phyloP scores from a whole-genome alignment of 2,113 vertebrate species.

The Syrrhaptes paradoxus region DNA sequence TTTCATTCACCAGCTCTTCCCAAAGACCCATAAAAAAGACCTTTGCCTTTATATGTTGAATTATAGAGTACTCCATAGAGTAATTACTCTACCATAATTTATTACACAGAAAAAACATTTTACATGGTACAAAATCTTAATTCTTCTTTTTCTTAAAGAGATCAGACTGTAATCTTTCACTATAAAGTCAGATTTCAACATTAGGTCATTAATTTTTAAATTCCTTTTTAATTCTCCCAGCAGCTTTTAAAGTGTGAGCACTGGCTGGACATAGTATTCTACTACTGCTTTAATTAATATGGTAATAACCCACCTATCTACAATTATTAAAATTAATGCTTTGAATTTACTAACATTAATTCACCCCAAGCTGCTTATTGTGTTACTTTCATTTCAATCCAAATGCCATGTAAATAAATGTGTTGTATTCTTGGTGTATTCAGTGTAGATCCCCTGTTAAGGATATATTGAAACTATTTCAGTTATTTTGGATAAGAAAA shows the following conservation, averaged over 20 bases:
- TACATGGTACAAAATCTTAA: background rate
- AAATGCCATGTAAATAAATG: background rate
- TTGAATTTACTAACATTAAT: background rate
- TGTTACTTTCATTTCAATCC: background rate
- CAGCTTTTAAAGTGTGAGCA: background rate
- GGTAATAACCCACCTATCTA: background rate
- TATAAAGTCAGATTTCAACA: background rate
- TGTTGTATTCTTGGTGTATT: background rate
- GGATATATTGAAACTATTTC: background rate
- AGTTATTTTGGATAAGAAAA: slow-evolving; percentile 35
- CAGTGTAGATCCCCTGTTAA: background rate
- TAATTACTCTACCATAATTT: background rate
- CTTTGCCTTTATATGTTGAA: background rate
- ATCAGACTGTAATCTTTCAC: background rate
- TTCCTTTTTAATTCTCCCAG: background rate
- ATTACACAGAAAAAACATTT: background rate
- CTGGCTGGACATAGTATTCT: background rate
- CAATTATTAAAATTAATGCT: background rate
- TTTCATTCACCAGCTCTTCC: background rate
- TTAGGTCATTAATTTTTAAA: background rate
- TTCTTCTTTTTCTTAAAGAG: background rate
- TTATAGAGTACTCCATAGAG: background rate
- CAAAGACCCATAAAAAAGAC: background rate
- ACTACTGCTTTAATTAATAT: background rate
- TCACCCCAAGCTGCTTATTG: background rate